A percentile compares a stretch with the other conserved stretches of the same genome.
Evolutionary conservation across 30 jellyfish, hydroid and myxozoan species (phyloP).

Genomic region (Nemopilema nomurai): DNA sequence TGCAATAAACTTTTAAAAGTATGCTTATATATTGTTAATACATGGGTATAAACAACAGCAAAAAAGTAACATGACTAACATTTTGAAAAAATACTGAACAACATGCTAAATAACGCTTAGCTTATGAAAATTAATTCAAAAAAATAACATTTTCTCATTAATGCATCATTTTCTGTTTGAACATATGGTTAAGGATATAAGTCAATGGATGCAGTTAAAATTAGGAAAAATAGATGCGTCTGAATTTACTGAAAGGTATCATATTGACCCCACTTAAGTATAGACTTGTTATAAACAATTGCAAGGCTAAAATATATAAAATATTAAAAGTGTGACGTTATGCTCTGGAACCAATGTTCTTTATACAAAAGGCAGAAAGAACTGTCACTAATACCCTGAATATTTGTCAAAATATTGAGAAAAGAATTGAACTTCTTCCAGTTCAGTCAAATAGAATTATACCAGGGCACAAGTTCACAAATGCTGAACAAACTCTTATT

Average conservation of each 20-base stretch:
- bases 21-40: background rate
- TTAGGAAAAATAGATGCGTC: background rate
- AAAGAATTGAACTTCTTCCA: slow-evolving; percentile 1
- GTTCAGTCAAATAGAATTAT: background rate
- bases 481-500: slow-evolving; percentile 33
- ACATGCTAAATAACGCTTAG: too few species aligned
- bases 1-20: background rate
- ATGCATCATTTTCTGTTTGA: too few species aligned
- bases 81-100: too few species aligned
- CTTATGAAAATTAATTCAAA: too few species aligned
- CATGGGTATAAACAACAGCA: background rate
- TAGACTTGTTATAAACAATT: background rate
- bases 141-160: too few species aligned
- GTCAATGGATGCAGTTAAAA: background rate
- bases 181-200: too few species aligned
- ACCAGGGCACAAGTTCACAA: slow-evolving; percentile 23
- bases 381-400: background rate
- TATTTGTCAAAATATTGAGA: background rate
- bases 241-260: background rate
- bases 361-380: background rate
- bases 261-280: slow-evolving; percentile 1
- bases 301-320: background rate
- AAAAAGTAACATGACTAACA: background rate
- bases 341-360: background rate
- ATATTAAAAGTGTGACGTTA: background rate